A percentile compares a stretch with the other conserved stretches of the same genome.
Evolutionary conservation across 2,113 vertebrate genomes (phyloP).

Genomic region (Crotalus tigris): DNA sequence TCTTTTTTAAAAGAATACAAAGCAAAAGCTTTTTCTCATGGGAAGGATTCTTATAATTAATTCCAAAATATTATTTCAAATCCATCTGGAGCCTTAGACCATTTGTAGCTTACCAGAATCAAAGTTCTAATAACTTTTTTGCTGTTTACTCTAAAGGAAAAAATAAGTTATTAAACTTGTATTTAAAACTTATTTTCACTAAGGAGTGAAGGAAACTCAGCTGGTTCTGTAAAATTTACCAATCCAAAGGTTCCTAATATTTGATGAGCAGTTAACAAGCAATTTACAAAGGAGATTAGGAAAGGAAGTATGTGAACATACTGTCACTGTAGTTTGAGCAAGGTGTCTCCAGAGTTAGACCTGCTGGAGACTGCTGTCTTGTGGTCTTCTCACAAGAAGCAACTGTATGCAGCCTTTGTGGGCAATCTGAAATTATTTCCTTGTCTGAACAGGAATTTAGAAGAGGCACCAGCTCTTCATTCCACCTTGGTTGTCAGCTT

Average conservation of each 20-base stretch:
- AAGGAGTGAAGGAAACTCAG: background rate
- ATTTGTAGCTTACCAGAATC: background rate
- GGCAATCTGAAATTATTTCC: background rate
- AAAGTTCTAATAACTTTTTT: background rate
- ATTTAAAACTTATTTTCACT: background rate
- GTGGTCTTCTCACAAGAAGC: background rate
- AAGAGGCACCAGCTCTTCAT: background rate
- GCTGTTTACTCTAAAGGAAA: background rate
- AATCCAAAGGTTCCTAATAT: background rate
- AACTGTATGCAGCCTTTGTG: background rate
- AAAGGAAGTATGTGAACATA: background rate
- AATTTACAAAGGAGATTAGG: background rate
- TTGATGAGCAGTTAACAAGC: background rate
- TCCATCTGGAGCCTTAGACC: background rate
- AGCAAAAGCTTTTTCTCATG: background rate
- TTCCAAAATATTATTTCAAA: background rate
- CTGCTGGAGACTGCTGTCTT: background rate
- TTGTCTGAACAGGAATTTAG: background rate
- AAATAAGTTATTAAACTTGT: background rate
- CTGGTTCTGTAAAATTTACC: background rate
- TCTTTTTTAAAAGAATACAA: background rate
- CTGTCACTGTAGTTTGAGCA: background rate
- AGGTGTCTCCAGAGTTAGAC: background rate
- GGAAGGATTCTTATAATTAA: background rate
- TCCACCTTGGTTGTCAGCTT: background rate